A percentile compares a stretch with the other conserved stretches of the same genome.
Evolutionary conservation across 2,888 invertebrate species (phyloP).

Genomic region (Siphonodentalium dalli): DNA sequence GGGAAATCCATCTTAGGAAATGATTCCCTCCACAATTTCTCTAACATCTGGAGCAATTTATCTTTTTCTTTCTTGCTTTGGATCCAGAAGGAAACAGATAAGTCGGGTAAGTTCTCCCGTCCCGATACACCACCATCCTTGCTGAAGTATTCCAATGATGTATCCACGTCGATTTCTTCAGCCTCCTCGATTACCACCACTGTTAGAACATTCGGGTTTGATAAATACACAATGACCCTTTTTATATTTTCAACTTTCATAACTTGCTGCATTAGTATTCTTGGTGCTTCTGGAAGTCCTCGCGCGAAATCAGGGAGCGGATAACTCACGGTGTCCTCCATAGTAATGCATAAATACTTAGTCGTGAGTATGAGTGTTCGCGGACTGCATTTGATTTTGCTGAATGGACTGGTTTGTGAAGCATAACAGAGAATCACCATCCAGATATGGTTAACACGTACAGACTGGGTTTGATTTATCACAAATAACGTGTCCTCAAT

Average conservation of each 20-base stretch:
- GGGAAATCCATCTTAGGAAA: too few species aligned
- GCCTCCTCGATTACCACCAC: constrained; percentile 58
- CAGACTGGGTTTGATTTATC: constrained; percentile 38
- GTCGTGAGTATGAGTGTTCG: constrained; percentile 55
- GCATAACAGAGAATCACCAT: constrained; percentile 46
- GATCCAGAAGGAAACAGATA: constrained; percentile 43
- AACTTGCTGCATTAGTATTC: constrained; percentile 48
- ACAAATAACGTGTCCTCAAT: constrained; percentile 55
- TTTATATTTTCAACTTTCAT: constrained; percentile 52
- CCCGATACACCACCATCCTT: constrained; percentile 30
- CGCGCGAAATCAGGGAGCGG: constrained; percentile 61
- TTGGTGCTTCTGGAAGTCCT: constrained; percentile 53
- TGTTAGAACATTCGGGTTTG: constrained; percentile 40
- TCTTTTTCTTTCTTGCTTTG: constrained; percentile 51
- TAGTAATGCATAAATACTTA: constrained; percentile 49
- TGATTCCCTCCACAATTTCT: constrained; percentile 55
- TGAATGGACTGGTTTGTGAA: constrained; percentile 24
- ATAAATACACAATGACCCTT: constrained; percentile 37
- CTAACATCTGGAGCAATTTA: constrained; percentile 50
- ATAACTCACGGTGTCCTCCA: constrained; percentile 60
- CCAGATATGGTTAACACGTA: constrained; percentile 39
- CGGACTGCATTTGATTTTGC: constrained; percentile 33
- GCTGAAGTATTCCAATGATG: constrained; percentile 53
- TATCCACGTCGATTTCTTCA: constrained; percentile 57
- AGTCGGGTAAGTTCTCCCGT: constrained; percentile 42